phyloP scores from a whole-genome alignment of 1,140 invertebrate genomes.

The Fopius arisanus region DNA sequence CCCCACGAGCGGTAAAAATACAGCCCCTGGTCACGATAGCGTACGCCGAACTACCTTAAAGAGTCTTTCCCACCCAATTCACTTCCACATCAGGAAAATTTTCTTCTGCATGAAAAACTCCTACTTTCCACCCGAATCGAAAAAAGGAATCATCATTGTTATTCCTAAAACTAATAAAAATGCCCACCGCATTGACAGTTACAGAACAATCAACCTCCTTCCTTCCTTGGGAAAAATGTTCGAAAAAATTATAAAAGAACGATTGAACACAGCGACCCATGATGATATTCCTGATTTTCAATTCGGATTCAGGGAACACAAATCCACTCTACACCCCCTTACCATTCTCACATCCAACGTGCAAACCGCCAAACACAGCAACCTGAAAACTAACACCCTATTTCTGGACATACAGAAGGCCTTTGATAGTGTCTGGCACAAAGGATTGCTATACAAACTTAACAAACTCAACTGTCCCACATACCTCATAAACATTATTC shows the following conservation, averaged over 20 bases:
- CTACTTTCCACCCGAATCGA: not conserved
- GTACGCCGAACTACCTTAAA: not conserved
- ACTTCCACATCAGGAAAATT: not conserved
- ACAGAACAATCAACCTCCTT: not conserved
- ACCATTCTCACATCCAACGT: no score
- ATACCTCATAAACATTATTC: conserved; percentile 22
- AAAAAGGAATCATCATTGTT: conserved; percentile 3
- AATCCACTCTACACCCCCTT: no score
- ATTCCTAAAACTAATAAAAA: no score
- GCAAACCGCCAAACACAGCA: no score
- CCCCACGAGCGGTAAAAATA: not conserved
- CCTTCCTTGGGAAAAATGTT: not conserved
- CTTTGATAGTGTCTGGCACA: conserved; percentile 48
- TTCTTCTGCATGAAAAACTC: not conserved
- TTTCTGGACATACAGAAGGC: not conserved
- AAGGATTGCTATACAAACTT: conserved; percentile 41
- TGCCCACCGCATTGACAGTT: not conserved
- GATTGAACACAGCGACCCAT: no score
- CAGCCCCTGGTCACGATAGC: conserved; percentile 9
- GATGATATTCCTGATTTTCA: no score
- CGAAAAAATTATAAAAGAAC: not conserved
- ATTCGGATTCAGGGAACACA: no score
- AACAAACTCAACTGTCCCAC: conserved; percentile 9
- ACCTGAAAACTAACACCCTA: no score
- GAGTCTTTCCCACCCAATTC: not conserved